These are phyloP conservation scores for Narcine bancroftii DNA, from an alignment of 2,113 vertebrate genomes.

Conservation along the genomic window DNA sequence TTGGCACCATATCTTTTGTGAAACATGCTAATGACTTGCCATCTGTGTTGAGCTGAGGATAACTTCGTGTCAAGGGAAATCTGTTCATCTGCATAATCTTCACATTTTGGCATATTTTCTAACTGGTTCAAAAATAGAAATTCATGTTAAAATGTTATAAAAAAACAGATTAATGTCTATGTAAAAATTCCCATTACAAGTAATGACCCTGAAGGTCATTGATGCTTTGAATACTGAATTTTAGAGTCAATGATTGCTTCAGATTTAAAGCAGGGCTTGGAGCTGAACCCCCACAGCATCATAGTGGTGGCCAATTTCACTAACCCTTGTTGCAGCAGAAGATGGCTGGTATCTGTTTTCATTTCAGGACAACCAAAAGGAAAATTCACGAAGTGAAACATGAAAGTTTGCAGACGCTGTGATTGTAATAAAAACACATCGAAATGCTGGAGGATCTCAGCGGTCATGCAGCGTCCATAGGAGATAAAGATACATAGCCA, in stretches of 20 bases:
- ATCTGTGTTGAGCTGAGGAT: conserved; percentile 24
- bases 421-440: too few species aligned
- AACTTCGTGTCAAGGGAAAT: conserved; percentile 29
- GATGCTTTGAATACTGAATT: neutral
- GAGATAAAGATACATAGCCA: too few species aligned
- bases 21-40: conserved; percentile 1
- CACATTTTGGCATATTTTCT: conserved; percentile 6
- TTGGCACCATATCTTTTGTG: conserved; percentile 3
- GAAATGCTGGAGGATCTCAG: too few species aligned
- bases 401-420: too few species aligned
- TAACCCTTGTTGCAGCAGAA: too few species aligned
- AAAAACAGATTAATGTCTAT: neutral
- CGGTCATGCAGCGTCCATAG: too few species aligned
- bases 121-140: conserved; percentile 1
- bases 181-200: conserved; percentile 10
- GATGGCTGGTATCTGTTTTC: too few species aligned
- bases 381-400: too few species aligned
- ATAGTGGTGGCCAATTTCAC: too few species aligned
- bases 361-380: too few species aligned
- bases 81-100: conserved; percentile 25
- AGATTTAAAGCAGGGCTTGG: too few species aligned
- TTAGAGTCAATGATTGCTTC: neutral
- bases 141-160: conserved; percentile 14
- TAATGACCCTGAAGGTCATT: conserved; percentile 11
- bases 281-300: too few species aligned